phyloP scores from a whole-genome alignment of 37 sponge, comb jelly and placozoan genomes.

The Halisarca cf. caerulea region DNA sequence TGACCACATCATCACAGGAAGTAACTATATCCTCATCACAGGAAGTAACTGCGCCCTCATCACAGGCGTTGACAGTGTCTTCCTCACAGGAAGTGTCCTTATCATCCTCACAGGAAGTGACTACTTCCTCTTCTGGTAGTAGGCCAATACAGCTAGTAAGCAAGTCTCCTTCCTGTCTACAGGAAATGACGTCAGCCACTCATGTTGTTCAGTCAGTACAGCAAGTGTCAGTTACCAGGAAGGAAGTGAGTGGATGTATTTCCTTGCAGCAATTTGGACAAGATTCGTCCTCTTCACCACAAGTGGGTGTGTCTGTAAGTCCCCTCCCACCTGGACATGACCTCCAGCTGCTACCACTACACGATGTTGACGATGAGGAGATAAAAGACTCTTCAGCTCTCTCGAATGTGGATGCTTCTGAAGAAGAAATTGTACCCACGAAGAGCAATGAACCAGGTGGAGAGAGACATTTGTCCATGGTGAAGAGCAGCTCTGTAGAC shows the following conservation, averaged over 20 bases:
- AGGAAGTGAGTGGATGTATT: not conserved
- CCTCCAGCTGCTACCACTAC: too few relatives aligned
- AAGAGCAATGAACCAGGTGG: not conserved
- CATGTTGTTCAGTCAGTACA: not conserved
- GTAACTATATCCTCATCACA: not conserved
- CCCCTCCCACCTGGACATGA: too few relatives aligned
- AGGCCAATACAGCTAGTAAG: too few relatives aligned
- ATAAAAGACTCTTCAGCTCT: too few relatives aligned
- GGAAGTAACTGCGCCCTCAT: not conserved
- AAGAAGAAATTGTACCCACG: not conserved
- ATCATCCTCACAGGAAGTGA: conserved; percentile 17
- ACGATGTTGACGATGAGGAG: too few relatives aligned
- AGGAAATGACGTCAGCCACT: not conserved
- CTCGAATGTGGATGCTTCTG: not conserved
- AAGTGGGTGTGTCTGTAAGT: too few relatives aligned
- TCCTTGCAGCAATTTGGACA: not conserved
- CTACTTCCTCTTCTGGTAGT: too few relatives aligned
- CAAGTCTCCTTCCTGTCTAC: too few relatives aligned
- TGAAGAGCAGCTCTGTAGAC: not conserved
- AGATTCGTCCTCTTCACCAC: not conserved
- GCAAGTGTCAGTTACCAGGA: not conserved
- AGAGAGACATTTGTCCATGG: not conserved
- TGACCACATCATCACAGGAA: not conserved
- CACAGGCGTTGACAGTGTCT: not conserved
- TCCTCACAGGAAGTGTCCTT: not conserved